A percentile compares a stretch with the other conserved stretches of the same genome.
phyloP scores from a whole-genome alignment of 1,140 invertebrate species.

The Phymorhynchus buccinoides region DNA sequence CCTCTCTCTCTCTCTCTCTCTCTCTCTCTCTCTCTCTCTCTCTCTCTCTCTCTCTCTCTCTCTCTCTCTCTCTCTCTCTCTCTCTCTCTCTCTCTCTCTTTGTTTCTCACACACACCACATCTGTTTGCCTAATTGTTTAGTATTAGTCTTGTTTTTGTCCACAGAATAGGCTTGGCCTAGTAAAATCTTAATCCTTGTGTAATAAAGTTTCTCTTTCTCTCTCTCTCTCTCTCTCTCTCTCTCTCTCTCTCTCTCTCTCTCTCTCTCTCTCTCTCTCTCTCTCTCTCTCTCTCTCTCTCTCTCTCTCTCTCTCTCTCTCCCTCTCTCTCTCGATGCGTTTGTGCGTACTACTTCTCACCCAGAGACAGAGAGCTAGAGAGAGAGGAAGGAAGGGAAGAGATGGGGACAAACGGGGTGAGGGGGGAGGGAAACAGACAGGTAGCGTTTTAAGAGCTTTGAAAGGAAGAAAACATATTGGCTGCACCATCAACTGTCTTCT shows the following conservation, averaged over 20 bases:
- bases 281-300: slow-evolving; percentile 12
- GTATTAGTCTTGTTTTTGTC: too few species aligned
- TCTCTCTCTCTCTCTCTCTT: neutral
- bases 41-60: neutral
- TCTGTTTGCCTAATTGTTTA: too few species aligned
- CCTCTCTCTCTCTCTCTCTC: too few species aligned
- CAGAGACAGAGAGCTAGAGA: slow-evolving; percentile 19
- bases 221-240: neutral
- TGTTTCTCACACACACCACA: too few species aligned
- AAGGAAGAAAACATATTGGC: too few species aligned
- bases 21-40: slow-evolving; percentile 1
- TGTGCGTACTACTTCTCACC: neutral
- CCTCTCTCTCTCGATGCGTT: neutral
- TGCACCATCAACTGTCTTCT: too few species aligned
- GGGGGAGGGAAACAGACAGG: slow-evolving; percentile 6
- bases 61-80: neutral
- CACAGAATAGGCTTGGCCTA: too few species aligned
- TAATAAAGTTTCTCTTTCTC: too few species aligned
- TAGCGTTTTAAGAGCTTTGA: neutral
- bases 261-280: neutral
- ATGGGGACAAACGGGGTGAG: neutral
- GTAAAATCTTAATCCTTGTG: too few species aligned
- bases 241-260: slow-evolving; percentile 17
- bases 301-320: neutral
- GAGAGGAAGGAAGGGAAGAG: neutral